Percentiles rank a stretch among this genome's conserved stretches.
phyloP scores from a whole-genome alignment of 2,888 invertebrate genomes.

The Siphonodentalium dalli region DNA sequence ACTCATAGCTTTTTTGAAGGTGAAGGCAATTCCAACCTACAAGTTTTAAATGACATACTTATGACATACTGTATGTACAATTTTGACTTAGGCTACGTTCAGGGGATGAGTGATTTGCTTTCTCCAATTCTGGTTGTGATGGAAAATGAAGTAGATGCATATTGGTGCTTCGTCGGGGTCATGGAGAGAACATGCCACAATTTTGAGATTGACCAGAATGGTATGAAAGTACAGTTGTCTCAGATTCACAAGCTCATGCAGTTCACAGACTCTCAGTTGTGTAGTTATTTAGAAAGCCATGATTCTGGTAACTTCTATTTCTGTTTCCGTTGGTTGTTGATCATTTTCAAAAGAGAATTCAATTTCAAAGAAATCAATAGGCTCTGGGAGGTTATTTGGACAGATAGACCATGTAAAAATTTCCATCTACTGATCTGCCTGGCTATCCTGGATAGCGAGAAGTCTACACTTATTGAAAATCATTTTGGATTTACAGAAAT shows the following conservation, averaged over 20 bases:
- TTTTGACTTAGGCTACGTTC: slow-evolving; percentile 87
- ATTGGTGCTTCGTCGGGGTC: slow-evolving; percentile 99
- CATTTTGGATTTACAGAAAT: slow-evolving; percentile 94
- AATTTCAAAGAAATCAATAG: slow-evolving; percentile 82
- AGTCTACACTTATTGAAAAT: slow-evolving; percentile 85
- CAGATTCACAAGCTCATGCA: slow-evolving; percentile 83
- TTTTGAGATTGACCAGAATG: slow-evolving; percentile 95
- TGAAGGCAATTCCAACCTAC: slow-evolving; percentile 87
- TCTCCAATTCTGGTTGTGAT: slow-evolving; percentile 89
- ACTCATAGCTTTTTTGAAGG: slow-evolving; percentile 91
- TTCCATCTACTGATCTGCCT: slow-evolving; percentile 93
- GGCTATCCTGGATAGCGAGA: slow-evolving; percentile 91
- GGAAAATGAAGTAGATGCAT: slow-evolving; percentile 93
- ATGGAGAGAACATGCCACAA: slow-evolving; percentile 88
- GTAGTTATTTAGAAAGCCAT: slow-evolving; percentile 81
- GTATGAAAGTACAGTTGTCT: slow-evolving; percentile 91
- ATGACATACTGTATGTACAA: slow-evolving; percentile 99
- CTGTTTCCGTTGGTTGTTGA: slow-evolving; percentile 97
- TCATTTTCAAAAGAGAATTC: slow-evolving; percentile 95
- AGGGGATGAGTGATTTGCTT: slow-evolving; percentile 97
- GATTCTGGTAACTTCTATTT: slow-evolving; percentile 98
- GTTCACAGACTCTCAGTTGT: slow-evolving; percentile 84
- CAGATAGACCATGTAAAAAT: slow-evolving; percentile 89
- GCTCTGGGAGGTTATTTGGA: slow-evolving; percentile 97
- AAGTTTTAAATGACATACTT: slow-evolving; percentile 85